Conservation (phyloP, 2,888 invertebrate species). For the Aspidiotus destructor region DNA sequence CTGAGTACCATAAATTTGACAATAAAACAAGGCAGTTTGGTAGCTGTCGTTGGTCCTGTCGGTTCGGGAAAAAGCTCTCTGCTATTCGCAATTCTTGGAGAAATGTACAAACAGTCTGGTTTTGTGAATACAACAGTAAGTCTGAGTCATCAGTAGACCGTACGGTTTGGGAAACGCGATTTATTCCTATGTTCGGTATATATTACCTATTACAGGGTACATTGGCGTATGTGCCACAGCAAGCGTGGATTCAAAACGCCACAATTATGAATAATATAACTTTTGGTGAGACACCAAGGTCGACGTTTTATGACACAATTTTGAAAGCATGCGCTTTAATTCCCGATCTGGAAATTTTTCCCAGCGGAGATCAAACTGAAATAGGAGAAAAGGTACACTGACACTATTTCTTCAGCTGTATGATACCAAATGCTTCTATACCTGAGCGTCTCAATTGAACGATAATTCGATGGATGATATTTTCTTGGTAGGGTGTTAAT, state of each 20-base stretch:
- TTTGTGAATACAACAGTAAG: constrained; percentile 58
- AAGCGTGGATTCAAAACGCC: constrained; percentile 47
- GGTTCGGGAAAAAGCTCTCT: too few relatives aligned
- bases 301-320: constrained; percentile 62
- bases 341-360: constrained; percentile 84
- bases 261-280: constrained; percentile 85
- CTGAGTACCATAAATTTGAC: constrained; percentile 66
- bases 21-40: constrained; percentile 56
- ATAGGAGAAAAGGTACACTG: constrained; percentile 75
- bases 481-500: constrained; percentile 54
- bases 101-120: too few relatives aligned
- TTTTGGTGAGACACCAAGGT: constrained; percentile 71
- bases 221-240: constrained; percentile 49
- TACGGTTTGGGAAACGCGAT: background rate
- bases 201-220: constrained; percentile 42
- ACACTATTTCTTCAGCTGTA: background rate
- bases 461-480: constrained; percentile 90
- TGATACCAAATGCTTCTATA: background rate
- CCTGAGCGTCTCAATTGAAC: constrained; percentile 64
- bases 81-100: too few relatives aligned
- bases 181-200: background rate
- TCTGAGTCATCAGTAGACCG: background rate
- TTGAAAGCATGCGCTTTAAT: constrained; percentile 83
- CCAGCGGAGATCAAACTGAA: constrained; percentile 91
- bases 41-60: constrained; percentile 65